phyloP scores from a whole-genome alignment of 2,888 invertebrate species.

The Eurytoma adleriae region DNA sequence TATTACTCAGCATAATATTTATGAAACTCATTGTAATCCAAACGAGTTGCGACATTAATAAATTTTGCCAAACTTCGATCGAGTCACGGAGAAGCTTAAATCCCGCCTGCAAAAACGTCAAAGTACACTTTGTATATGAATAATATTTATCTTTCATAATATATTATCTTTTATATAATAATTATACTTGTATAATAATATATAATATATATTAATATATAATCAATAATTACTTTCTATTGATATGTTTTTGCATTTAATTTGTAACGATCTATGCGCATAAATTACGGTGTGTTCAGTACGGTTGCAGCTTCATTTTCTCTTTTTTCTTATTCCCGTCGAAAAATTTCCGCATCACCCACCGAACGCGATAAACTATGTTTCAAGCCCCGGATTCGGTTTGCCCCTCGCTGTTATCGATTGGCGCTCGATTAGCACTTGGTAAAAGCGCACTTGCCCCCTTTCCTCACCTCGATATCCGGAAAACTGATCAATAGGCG shows the following conservation, averaged over 20 bases:
- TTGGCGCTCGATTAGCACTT: conserved; percentile 14
- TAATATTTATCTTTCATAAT: conserved; percentile 31
- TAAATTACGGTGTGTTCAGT: conserved; percentile 42
- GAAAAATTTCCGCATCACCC: no score
- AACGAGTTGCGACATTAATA: no score
- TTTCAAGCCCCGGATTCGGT: conserved; percentile 4
- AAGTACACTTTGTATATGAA: conserved; percentile 31
- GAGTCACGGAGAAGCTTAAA: conserved; percentile 2
- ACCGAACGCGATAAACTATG: neutral
- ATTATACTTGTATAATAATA: conserved; percentile 36
- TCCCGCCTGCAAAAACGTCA: conserved; percentile 15
- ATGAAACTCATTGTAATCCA: no score
- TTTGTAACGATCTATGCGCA: conserved; percentile 38
- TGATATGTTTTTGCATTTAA: conserved; percentile 46
- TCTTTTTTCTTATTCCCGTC: neutral
- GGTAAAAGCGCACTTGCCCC: conserved; percentile 17
- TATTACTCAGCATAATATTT: no score
- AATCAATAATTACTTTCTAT: conserved; percentile 47
- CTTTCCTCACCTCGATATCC: conserved; percentile 6
- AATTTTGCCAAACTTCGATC: neutral
- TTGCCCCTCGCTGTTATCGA: conserved; percentile 10
- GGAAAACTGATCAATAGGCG: conserved; percentile 17
- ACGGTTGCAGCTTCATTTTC: conserved; percentile 7
- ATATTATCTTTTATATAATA: conserved; percentile 25
- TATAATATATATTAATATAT: conserved; percentile 45